Evolutionary conservation across 2,797 vertebrate genomes (phyloP).

Genomic region (Enteromius trimaculatus): DNA sequence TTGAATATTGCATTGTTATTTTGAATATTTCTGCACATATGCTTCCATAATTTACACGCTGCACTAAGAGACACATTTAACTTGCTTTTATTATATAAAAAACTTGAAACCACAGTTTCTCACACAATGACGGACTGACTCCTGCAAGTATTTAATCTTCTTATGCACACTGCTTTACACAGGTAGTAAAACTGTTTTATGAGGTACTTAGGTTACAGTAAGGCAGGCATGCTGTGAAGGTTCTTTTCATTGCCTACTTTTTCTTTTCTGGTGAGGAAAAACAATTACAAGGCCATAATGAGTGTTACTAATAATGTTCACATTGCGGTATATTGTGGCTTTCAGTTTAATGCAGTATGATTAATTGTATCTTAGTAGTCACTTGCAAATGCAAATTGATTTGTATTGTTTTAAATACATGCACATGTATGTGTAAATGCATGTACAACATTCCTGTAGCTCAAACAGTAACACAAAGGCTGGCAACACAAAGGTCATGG

Average conservation of each 20-base stretch:
- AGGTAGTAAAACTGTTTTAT: conserved; percentile 53
- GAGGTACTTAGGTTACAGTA: conserved; percentile 2
- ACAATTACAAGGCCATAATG: conserved; percentile 11
- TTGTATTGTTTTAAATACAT: not conserved
- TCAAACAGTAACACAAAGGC: not conserved
- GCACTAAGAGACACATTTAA: conserved; percentile 12
- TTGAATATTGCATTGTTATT: too few relatives aligned
- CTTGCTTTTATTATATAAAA: conserved; percentile 48
- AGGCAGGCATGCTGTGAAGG: not conserved
- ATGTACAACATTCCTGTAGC: not conserved
- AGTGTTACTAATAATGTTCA: not conserved
- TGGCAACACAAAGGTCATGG: too few relatives aligned
- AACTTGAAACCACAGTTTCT: conserved; percentile 42
- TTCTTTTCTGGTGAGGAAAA: not conserved
- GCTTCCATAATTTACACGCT: not conserved
- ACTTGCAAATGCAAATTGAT: not conserved
- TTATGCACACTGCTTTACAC: conserved; percentile 51
- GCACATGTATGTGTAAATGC: not conserved
- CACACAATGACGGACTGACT: conserved; percentile 50
- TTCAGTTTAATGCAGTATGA: not conserved
- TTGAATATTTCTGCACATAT: too few relatives aligned
- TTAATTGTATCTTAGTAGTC: not conserved
- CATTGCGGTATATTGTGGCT: not conserved
- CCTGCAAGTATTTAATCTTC: conserved; percentile 58
- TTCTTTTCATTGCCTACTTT: not conserved